Conservation (phyloP, 2,888 invertebrate species). For the Sarcophaga variegata region DNA sequence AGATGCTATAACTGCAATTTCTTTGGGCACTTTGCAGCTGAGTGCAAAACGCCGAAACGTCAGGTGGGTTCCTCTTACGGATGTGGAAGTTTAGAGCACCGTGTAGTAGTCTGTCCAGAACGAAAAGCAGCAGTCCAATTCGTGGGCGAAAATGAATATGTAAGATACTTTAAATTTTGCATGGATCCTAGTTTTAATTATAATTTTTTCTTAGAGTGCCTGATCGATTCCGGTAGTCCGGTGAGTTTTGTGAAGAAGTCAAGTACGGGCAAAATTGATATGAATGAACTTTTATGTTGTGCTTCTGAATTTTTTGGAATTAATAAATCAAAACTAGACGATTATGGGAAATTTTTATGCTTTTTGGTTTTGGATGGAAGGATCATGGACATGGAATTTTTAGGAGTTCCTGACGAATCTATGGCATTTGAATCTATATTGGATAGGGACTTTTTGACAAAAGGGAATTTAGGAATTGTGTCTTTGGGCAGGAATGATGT, state of each 20-base stretch:
- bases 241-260: conserved; percentile 33
- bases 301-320: conserved; percentile 22
- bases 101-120: conserved; percentile 47
- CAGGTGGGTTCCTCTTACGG: conserved; percentile 59
- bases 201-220: conserved; percentile 46
- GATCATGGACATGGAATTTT: neutral
- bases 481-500: neutral
- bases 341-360: conserved; percentile 16
- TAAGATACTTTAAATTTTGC: conserved; percentile 53
- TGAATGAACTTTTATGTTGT: neutral
- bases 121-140: conserved; percentile 12
- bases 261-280: neutral
- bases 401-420: conserved; percentile 28
- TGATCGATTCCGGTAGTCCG: conserved; percentile 42
- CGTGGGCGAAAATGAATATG: conserved; percentile 29
- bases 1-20: conserved; percentile 62
- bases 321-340: conserved; percentile 42
- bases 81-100: conserved; percentile 54
- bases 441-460: conserved; percentile 45
- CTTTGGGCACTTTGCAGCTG: conserved; percentile 55
- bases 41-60: conserved; percentile 56
- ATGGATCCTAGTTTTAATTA: conserved; percentile 3
- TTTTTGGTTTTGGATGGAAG: neutral
- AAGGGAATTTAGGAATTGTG: conserved; percentile 2
- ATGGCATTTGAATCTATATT: conserved; percentile 36